Evolutionary conservation across 2,888 invertebrate genomes (phyloP).

Genomic region (Archips xylosteana): DNA sequence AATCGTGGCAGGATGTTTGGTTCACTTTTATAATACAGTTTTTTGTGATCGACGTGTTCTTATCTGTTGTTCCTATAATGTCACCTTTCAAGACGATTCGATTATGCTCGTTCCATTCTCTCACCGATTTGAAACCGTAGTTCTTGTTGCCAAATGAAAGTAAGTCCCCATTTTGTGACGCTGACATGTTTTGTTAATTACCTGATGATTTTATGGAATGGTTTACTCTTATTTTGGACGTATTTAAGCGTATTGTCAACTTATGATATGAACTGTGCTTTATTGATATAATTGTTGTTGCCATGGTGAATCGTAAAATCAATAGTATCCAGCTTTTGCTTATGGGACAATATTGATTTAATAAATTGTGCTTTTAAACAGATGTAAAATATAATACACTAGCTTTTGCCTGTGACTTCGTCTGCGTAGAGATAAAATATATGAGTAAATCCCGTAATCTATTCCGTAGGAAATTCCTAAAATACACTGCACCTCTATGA

Average conservation of each 20-base stretch:
- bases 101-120: slow-evolving; percentile 75
- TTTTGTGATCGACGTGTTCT: slow-evolving; percentile 75
- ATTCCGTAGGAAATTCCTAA: too few species aligned
- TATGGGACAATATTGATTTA: neutral
- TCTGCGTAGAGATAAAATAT: too few species aligned
- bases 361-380: too few species aligned
- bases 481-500: too few species aligned
- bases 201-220: neutral
- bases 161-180: slow-evolving; percentile 68
- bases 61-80: slow-evolving; percentile 72
- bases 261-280: neutral
- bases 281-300: slow-evolving; percentile 12
- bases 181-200: slow-evolving; percentile 54
- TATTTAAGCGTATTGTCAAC: too few species aligned
- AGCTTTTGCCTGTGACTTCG: too few species aligned
- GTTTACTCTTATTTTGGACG: neutral
- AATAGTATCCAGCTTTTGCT: neutral
- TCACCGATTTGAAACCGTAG: slow-evolving; percentile 64
- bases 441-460: too few species aligned
- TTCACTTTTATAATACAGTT: slow-evolving; percentile 79
- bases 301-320: neutral
- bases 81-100: slow-evolving; percentile 71
- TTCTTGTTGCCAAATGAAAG: slow-evolving; percentile 71
- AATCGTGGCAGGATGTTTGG: slow-evolving; percentile 74
- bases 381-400: too few species aligned